These are phyloP conservation scores for Hypanus sabinus DNA, from an alignment of 2,113 vertebrate species.

Conservation along the genomic window DNA sequence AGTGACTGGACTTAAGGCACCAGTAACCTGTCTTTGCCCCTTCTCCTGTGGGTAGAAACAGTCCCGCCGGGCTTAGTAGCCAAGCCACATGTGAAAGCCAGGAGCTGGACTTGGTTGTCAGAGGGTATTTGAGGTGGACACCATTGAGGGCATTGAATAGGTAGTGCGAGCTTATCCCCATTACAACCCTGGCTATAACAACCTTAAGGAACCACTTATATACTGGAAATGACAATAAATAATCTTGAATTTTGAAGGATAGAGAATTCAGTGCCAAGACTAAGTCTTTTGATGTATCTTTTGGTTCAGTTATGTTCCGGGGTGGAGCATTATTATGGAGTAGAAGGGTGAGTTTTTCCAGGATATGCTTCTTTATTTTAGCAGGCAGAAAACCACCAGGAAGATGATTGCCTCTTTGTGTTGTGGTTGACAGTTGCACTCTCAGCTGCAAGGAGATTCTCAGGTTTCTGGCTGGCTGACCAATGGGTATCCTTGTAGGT, in stretches of 20 bases:
- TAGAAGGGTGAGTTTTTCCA: background rate
- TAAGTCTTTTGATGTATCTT: background rate
- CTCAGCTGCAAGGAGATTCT: background rate
- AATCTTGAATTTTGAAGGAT: background rate
- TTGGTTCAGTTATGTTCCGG: background rate
- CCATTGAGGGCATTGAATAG: too few species aligned
- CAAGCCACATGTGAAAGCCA: too few species aligned
- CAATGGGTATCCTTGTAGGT: background rate
- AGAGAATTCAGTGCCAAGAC: background rate
- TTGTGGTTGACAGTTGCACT: conserved; percentile 13
- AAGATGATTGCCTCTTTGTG: background rate
- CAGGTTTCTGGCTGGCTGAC: background rate
- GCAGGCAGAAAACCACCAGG: background rate
- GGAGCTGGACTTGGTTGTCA: too few species aligned
- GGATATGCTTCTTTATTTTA: background rate
- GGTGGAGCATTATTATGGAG: background rate
- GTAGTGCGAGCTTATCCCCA: too few species aligned
- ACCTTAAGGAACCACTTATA: too few species aligned
- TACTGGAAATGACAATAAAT: too few species aligned
- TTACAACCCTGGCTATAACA: too few species aligned
- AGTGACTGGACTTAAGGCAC: too few species aligned
- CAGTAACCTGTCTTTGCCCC: too few species aligned
- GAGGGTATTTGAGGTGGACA: too few species aligned
- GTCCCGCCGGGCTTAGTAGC: too few species aligned
- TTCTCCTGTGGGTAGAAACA: too few species aligned